Percentiles rank a stretch among this genome's conserved stretches.
phyloP scores from a whole-genome alignment of 2,888 invertebrate genomes.

The Orthosia cruda region DNA sequence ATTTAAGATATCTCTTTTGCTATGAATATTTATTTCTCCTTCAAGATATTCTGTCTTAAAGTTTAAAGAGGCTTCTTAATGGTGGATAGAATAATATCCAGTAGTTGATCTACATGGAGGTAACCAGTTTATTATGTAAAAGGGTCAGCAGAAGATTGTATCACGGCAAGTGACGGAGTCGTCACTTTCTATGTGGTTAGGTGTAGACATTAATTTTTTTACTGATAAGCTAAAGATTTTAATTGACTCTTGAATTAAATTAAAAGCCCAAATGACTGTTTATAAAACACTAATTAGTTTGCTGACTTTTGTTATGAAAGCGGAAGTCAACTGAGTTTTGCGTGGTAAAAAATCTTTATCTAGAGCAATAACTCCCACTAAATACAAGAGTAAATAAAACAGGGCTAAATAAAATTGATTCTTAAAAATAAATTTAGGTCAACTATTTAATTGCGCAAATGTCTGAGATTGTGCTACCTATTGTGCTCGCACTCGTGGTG shows the following conservation, averaged over 20 bases:
- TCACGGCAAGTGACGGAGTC: constrained; percentile 43
- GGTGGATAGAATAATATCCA: constrained; percentile 36
- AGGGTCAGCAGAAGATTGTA: constrained; percentile 44
- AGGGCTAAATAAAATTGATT: background rate
- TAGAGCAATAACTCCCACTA: background rate
- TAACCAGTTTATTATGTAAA: constrained; percentile 54
- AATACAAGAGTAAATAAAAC: background rate
- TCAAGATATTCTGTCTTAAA: constrained; percentile 43
- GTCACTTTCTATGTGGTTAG: constrained; percentile 55
- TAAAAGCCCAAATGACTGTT: background rate
- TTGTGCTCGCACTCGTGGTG: background rate
- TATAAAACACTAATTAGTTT: background rate
- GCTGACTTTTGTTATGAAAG: background rate
- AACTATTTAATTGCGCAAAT: background rate
- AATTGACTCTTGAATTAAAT: constrained; percentile 12
- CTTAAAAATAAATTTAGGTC: too few species aligned
- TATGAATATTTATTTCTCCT: constrained; percentile 58
- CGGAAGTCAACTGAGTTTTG: too few species aligned
- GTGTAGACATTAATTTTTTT: background rate
- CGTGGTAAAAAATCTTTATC: background rate
- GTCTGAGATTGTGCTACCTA: background rate
- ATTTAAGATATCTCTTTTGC: constrained; percentile 31
- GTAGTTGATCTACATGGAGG: constrained; percentile 43
- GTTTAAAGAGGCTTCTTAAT: constrained; percentile 44
- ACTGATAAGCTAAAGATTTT: constrained; percentile 12